Base-by-base conservation (phyloP, 2,888 invertebrate species). In the Hypsopygia costalis region DNA sequence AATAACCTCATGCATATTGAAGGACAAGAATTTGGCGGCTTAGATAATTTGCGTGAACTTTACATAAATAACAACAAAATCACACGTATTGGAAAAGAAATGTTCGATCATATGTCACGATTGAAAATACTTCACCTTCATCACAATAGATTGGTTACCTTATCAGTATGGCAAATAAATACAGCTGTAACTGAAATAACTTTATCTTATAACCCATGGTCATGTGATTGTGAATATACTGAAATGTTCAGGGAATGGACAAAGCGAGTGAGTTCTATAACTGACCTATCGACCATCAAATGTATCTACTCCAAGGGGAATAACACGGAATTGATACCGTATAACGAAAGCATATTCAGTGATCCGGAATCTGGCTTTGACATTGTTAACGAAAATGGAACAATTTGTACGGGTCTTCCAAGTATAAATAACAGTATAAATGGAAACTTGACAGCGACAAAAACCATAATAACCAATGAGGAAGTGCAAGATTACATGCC, bases 191-290 rank as follows among this genome's bases (percentile, higher is more conserved):
- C 92, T 43, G 91, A 93, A 74, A 87, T 93, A 57, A 92, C 91
- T 36, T 85, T 95, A 46, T 90, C 92, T 8, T 91, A 90, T 47
- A 96, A 96, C 69, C 94, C 94, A 40, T 96, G 95, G 95, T 92
- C 93, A 38, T 96, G 96, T 77, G 94, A 95, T 61, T 96, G 96
- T 75, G 93, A 94, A 61, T 95, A 93, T 66, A 91, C 93, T 21
- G 93, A 93, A 68, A 91, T 91, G 73, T 92, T 94, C 62, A 92
- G 93, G 53, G 94, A 94, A 71, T 96, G 94, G 94, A 91, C 94
- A 48, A 91, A 92, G 51, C 88, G 92, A 55, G 91, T 93, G 34
- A 91, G 88, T 49, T 91, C 91, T 39, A 92, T 95, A 40, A 83
- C 86, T 41, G 95, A 95, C 73, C 68, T 91, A 39, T 73, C 90